Conservation (phyloP, 2,888 invertebrate genomes). For the Hartigia nigra region DNA sequence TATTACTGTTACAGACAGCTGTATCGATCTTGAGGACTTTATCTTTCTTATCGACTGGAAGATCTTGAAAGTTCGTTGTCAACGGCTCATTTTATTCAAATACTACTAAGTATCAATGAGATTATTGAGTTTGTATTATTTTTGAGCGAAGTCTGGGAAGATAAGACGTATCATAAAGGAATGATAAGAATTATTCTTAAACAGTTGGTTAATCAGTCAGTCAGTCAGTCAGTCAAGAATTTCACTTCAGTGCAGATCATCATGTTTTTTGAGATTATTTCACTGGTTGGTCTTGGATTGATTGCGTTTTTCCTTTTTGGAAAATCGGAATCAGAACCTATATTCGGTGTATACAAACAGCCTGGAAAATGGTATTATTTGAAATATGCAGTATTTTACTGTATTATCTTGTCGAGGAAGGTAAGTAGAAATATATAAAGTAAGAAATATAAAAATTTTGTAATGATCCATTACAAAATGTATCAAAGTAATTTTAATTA, state of each 20-base stretch:
- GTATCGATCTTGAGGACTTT: neutral
- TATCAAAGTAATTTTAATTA: neutral
- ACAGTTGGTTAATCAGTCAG: neutral
- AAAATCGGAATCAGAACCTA: slow-evolving; percentile 57
- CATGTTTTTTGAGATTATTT: neutral
- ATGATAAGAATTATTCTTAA: neutral
- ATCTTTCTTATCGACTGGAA: neutral
- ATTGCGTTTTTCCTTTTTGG: neutral
- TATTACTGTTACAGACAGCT: neutral
- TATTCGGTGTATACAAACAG: slow-evolving; percentile 72
- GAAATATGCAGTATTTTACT: slow-evolving; percentile 71
- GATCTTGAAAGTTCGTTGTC: neutral
- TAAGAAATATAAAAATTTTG: too few species aligned
- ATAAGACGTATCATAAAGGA: neutral
- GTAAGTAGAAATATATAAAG: too few species aligned
- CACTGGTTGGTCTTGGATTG: neutral
- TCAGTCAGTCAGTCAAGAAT: neutral
- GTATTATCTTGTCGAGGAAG: slow-evolving; percentile 70
- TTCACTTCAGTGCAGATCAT: neutral
- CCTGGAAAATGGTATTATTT: slow-evolving; percentile 75
- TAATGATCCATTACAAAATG: neutral
- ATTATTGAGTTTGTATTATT: neutral
- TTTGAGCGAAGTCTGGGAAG: neutral
- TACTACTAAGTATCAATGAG: neutral
- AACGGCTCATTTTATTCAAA: neutral